Percentiles rank a stretch among this genome's conserved stretches.
Evolutionary conservation across 2,113 vertebrate genomes (phyloP).

Genomic region (Rhinogobius similis): DNA sequence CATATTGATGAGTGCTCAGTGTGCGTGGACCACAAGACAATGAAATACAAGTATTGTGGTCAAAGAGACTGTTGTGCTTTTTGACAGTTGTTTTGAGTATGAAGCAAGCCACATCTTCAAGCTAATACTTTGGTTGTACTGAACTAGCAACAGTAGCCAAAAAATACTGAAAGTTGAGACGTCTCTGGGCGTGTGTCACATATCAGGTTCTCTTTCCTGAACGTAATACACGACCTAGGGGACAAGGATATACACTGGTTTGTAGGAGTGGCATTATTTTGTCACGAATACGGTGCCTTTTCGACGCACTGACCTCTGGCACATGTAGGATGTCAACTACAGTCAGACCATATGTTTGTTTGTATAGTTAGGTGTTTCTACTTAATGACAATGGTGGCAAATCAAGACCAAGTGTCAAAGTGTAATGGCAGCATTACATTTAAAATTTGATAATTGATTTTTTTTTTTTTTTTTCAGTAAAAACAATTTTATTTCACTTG

Average conservation of each 20-base stretch:
- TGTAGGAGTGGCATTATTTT: conserved; percentile 63
- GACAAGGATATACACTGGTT: conserved; percentile 74
- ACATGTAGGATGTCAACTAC: conserved; percentile 62
- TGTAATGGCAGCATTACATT: conserved; percentile 26
- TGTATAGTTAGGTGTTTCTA: conserved; percentile 37
- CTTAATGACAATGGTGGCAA: conserved; percentile 24
- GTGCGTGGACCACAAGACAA: conserved; percentile 35
- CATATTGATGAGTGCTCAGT: conserved; percentile 17
- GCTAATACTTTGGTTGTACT: conserved; percentile 13
- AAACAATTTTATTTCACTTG: not conserved
- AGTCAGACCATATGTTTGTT: conserved; percentile 31
- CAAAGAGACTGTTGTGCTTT: not conserved
- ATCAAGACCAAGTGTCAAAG: conserved; percentile 6
- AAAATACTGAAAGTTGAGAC: conserved; percentile 55
- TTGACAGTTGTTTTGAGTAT: not conserved
- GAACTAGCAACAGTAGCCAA: conserved; percentile 23
- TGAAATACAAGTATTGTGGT: conserved; percentile 14
- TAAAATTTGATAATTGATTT: conserved; percentile 8
- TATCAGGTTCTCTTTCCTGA: conserved; percentile 27
- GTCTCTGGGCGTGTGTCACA: conserved; percentile 32
- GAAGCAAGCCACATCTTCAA: conserved; percentile 22
- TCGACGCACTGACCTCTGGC: conserved; percentile 74
- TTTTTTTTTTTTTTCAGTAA: not conserved
- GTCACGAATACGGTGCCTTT: conserved; percentile 59
- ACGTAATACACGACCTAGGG: conserved; percentile 40